These are phyloP conservation scores for Trachelipus rathkii DNA, from an alignment of 1,140 invertebrate species.

Conservation along the genomic window DNA sequence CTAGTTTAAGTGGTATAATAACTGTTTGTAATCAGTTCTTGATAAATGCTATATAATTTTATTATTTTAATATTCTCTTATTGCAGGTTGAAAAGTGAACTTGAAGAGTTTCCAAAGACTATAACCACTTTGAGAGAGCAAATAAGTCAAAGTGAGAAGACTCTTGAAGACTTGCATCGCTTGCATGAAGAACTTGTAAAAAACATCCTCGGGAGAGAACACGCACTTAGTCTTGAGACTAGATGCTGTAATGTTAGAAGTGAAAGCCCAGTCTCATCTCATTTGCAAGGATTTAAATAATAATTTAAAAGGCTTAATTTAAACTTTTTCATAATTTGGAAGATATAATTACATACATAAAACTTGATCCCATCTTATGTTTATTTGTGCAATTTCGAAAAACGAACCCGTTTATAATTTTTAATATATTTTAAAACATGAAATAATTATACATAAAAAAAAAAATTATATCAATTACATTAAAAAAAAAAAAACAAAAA, in stretches of 20 bases:
- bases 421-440: no score
- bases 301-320: not conserved
- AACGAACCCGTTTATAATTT: no score
- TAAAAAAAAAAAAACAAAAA: no score
- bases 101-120: slow-evolving; percentile 34
- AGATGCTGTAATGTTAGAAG: slow-evolving; percentile 37
- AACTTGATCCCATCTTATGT: no score
- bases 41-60: no score
- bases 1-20: no score
- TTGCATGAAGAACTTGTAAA: slow-evolving; percentile 39
- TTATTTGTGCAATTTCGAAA: no score
- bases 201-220: slow-evolving; percentile 36
- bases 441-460: no score
- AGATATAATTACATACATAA: no score
- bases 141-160: slow-evolving; percentile 37
- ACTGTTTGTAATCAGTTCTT: no score
- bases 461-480: no score
- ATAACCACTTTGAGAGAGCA: slow-evolving; percentile 31
- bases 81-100: slow-evolving; percentile 36
- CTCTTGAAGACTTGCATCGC: slow-evolving; percentile 35
- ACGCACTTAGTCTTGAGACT: slow-evolving; percentile 38
- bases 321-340: no score
- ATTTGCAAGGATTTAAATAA: slow-evolving; percentile 2
- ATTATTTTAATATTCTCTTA: not conserved
- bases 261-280: not conserved